Evolutionary conservation across 2,797 vertebrate species (phyloP), one percentile per base, ranked within the genome.

Genomic region (Carcharodon carcharias): DNA sequence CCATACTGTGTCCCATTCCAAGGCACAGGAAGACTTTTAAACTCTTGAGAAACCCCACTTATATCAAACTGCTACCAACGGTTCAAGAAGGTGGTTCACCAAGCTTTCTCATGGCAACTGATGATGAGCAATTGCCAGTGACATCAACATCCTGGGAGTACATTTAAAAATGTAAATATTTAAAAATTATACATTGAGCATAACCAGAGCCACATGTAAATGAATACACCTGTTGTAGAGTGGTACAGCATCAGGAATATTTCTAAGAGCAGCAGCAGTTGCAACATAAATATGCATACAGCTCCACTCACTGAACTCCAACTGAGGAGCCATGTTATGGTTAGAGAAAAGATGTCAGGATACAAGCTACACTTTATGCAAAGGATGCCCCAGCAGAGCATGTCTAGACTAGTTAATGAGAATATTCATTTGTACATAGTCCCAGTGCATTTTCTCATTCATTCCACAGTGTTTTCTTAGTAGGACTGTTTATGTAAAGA

Each of bases 281-380:
- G n/a, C 18, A 93, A 67, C n/a, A 67, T 12, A 65, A 93, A 67
- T 45, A 4, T 93, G 63, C n/a, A 11, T 21, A 93, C 61, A 63
- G 35, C 58, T 63, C 58, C 21, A 67, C 8, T 93, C 6, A 12
- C 88, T 61, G 58, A 65, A 65, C 56, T 63, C 56, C 61, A 61
- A 91, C 56, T 91, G 56, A 91, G 31, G 88, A 31, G 28, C 14
- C 1, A 31, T 67, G 18, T 18, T 67, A 28, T 67, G 8, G n/a
- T 67, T 67, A 26, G 63, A 93, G 91, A 93, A 93, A 93, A 45
- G 91, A 12, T 67, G 65, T 56, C 69, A 95, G 94, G 50, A 14
- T 95, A 54, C 31, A 95, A 93, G 31, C 50, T 56, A 56, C 1
- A 35, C 69, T 95, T 31, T 35, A 63, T 58, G 14, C 50, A 77